Evolutionary conservation across 2,113 vertebrate genomes (phyloP).

Genomic region (Actinemys pallida): DNA sequence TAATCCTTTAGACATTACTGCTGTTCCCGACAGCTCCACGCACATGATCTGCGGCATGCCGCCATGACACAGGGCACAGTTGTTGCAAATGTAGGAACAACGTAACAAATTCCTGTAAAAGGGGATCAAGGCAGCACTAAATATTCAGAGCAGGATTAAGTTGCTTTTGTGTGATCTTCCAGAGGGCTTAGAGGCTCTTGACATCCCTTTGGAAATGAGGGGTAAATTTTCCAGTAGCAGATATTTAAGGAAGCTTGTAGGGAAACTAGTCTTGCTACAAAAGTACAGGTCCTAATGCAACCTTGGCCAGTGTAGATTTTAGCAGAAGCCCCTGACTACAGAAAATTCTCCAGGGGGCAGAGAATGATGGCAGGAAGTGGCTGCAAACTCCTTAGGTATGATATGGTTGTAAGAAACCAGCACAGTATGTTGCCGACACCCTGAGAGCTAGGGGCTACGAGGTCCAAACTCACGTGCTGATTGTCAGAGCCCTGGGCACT

Average conservation of each 20-base stretch:
- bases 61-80: not conserved
- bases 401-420: not conserved
- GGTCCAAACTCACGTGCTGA: too few species aligned
- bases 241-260: not conserved
- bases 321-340: not conserved
- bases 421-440: not conserved
- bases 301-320: not conserved
- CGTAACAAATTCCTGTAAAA: not conserved
- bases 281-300: not conserved
- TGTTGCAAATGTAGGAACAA: not conserved
- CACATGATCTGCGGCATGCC: not conserved
- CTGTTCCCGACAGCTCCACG: conserved; percentile 6
- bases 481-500: too few species aligned
- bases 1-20: conserved; percentile 20
- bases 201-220: conserved; percentile 43
- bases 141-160: conserved; percentile 52
- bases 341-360: accelerated
- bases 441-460: too few species aligned
- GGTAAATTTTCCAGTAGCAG: not conserved
- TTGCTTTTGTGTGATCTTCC: conserved; percentile 61
- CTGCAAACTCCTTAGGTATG: not conserved
- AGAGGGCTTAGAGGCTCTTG: conserved; percentile 59
- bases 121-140: conserved; percentile 38
- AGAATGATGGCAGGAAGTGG: not conserved
- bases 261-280: not conserved